phyloP scores from a whole-genome alignment of 2,888 invertebrate species.

The Cerceris ruficornis region DNA sequence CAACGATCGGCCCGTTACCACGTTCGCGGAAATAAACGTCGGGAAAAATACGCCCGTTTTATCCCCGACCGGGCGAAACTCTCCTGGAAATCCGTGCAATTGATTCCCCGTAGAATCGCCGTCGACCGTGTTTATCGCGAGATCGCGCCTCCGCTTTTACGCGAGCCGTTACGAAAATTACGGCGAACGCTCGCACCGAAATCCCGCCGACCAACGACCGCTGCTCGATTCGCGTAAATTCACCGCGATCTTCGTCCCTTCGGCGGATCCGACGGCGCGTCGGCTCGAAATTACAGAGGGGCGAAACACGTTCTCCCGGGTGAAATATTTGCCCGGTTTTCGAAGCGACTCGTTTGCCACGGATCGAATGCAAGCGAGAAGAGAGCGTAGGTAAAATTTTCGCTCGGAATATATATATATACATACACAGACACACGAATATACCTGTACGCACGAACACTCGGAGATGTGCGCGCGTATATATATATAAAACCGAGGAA shows the following conservation, averaged over 20 bases:
- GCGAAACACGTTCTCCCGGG: too few relatives aligned
- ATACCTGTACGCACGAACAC: too few relatives aligned
- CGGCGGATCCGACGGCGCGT: too few relatives aligned
- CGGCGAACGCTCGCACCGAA: background rate
- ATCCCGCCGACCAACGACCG: background rate
- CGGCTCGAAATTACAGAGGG: too few relatives aligned
- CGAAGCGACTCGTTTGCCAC: background rate
- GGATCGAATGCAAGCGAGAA: slow-evolving; percentile 8
- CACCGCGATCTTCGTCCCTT: too few relatives aligned
- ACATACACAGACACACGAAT: too few relatives aligned
- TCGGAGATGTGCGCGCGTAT: too few relatives aligned
- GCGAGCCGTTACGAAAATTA: too few relatives aligned
- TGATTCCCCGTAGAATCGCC: slow-evolving; percentile 44
- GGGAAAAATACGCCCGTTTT: slow-evolving; percentile 29
- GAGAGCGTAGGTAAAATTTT: slow-evolving; percentile 60
- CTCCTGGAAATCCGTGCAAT: slow-evolving; percentile 44
- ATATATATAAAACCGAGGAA: slow-evolving; percentile 39
- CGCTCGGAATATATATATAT: slow-evolving; percentile 37
- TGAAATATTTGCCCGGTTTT: too few relatives aligned
- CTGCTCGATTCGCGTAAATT: too few relatives aligned
- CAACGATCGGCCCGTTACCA: slow-evolving; percentile 24
- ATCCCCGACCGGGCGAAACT: slow-evolving; percentile 26
- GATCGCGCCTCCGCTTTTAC: background rate
- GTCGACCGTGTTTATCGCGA: slow-evolving; percentile 29
- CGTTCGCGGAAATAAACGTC: slow-evolving; percentile 33